Percentiles rank a stretch among this genome's conserved stretches.
Conservation (phyloP, 2,797 vertebrate species). For the Leuciscus waleckii region DNA sequence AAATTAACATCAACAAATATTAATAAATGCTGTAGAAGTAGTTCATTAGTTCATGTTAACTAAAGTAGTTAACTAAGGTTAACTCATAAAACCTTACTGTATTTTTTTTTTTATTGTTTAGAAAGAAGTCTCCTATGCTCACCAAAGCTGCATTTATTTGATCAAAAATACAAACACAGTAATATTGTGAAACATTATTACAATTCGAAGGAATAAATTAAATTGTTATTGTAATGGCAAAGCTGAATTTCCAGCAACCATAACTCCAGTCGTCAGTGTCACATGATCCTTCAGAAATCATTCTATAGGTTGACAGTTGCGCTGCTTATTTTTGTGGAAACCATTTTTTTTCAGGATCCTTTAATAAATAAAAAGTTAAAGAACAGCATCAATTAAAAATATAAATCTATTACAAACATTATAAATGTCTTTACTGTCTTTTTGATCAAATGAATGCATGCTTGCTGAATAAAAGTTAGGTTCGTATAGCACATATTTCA, state of each 20-base stretch:
- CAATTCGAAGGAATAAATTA: neutral
- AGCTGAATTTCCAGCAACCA: neutral
- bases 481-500: neutral
- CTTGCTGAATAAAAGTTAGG: neutral
- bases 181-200: neutral
- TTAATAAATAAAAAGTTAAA: neutral
- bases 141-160: neutral
- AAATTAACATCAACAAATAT: no score
- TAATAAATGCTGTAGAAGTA: no score
- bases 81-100: no score
- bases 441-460: neutral
- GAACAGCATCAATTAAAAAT: neutral
- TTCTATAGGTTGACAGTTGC: neutral
- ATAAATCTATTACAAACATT: no score
- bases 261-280: neutral
- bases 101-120: neutral
- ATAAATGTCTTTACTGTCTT: neutral
- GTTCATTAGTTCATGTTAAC: no score
- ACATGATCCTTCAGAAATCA: neutral
- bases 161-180: neutral
- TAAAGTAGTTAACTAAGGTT: no score
- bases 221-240: neutral
- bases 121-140: neutral
- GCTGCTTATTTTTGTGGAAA: neutral
- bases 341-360: neutral